Evolutionary conservation across 2,888 invertebrate genomes (phyloP).

Genomic region (Vandiemenella viatica): DNA sequence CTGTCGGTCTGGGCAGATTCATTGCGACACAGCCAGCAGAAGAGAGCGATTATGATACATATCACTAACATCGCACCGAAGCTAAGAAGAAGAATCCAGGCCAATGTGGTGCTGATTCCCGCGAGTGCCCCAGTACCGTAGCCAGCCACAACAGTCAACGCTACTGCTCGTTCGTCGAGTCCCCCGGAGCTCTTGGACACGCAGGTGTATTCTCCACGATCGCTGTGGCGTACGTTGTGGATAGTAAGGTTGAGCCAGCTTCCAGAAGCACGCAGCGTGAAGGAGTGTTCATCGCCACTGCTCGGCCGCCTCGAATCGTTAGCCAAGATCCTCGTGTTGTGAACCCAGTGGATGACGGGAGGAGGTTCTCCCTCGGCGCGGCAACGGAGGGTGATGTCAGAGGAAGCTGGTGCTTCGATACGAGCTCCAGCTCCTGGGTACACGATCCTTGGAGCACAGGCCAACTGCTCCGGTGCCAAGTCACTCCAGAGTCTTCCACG

Average conservation of each 20-base stretch:
- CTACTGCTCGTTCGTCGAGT: conserved; percentile 57
- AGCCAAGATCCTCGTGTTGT: conserved; percentile 41
- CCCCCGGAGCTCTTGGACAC: conserved; percentile 72
- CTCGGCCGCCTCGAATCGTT: conserved; percentile 22
- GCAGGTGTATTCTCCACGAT: conserved; percentile 62
- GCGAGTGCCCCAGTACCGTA: conserved; percentile 20
- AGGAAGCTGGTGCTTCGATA: conserved; percentile 43
- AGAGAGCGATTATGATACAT: conserved; percentile 23
- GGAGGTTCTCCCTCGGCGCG: conserved; percentile 58
- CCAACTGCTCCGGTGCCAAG: conserved; percentile 54
- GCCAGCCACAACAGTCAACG: conserved; percentile 34
- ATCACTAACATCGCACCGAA: conserved; percentile 35
- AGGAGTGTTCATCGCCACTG: neutral
- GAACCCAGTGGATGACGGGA: conserved; percentile 60
- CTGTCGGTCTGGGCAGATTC: neutral
- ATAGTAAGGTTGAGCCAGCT: conserved; percentile 57
- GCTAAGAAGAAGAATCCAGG: conserved; percentile 28
- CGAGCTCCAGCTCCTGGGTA: conserved; percentile 43
- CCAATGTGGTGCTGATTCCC: conserved; percentile 16
- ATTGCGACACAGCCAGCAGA: conserved; percentile 25
- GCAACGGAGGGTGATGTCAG: conserved; percentile 55
- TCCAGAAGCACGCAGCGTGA: neutral
- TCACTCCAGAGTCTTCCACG: conserved; percentile 59
- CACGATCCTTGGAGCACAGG: conserved; percentile 63
- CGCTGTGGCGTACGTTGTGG: conserved; percentile 41